Evolutionary conservation across 2,797 vertebrate genomes (phyloP), one percentile per base, ranked within the genome.

Genomic region (Florisuga fusca): DNA sequence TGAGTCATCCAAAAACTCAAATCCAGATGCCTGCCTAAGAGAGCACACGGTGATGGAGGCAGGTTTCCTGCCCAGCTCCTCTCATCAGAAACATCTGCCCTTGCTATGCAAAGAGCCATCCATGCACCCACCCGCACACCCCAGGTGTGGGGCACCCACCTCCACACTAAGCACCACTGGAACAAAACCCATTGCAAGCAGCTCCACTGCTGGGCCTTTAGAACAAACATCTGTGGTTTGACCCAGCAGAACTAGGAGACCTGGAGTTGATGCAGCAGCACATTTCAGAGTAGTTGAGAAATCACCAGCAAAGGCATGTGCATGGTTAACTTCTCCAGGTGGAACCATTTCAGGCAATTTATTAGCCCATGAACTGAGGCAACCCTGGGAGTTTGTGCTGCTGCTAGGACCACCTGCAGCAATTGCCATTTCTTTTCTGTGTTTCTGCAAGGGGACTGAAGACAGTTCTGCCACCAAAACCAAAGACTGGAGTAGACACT

Each of bases 401-500:
- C 59, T 66, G 38, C 7, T 25, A 20, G 36, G n/a, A 19, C 4
- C 46, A 20, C 26, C 36, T 69, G 73, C 4, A 8, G 6, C 6
- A 14, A 7, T 0, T 17, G 26, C 8, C 0, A 0, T 13, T 21
- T 34, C 7, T 29, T 23, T 38, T 26, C 6, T 21, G 26, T 43
- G 5, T 18, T 88, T 54, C n/a, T 31, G 5, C 1, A 9, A 23
- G 3, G 10, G 1, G 9, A 3, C 3, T 11, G 20, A n/a, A 48
- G 41, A 20, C 3, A 3, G 1, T 33, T 4, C 11, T 84, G 8
- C 2, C 1, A 11, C 27, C 3, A 6, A 9, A 11, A 4, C 1
- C 0, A 0, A 14, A 1, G 33, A 0, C 0, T 6, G 68, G 29
- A 13, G 31, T 7, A n/a, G 58, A 2, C 0, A 0, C 14, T 22